phyloP scores from a whole-genome alignment of 1,140 invertebrate species.

The Orussus abietinus region DNA sequence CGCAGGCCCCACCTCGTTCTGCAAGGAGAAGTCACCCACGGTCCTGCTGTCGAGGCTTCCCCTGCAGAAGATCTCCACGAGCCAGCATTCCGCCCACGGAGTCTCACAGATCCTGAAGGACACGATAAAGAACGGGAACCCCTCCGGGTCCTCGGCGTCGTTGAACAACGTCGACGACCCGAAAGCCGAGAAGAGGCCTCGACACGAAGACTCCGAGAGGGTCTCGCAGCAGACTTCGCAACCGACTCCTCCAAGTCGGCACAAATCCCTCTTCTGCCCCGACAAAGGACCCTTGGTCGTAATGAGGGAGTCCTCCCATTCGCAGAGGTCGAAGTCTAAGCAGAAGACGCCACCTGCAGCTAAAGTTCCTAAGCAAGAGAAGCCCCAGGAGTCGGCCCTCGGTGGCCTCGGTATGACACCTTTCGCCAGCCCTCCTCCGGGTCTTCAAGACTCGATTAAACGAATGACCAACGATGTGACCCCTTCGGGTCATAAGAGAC shows the following conservation, averaged over 20 bases:
- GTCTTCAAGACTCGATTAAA: conserved; percentile 23
- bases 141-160: conserved; percentile 18
- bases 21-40: conserved; percentile 29
- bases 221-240: conserved; percentile 18
- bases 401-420: conserved; percentile 22
- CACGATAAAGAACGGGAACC: conserved; percentile 38
- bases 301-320: conserved; percentile 24
- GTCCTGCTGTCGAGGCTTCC: conserved; percentile 10
- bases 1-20: conserved; percentile 20
- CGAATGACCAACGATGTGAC: conserved; percentile 17
- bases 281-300: conserved; percentile 44
- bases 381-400: conserved; percentile 20
- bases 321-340: conserved; percentile 34
- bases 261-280: conserved; percentile 54
- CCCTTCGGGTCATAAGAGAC: conserved; percentile 23
- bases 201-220: conserved; percentile 21
- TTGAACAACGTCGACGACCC: conserved; percentile 30
- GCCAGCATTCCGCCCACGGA: conserved; percentile 23
- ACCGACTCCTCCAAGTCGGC: conserved; percentile 22
- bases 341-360: conserved; percentile 36
- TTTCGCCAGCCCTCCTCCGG: conserved; percentile 30
- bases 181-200: conserved; percentile 30
- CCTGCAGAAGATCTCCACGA: conserved; percentile 2
- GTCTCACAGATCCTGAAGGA: conserved; percentile 36
- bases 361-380: conserved; percentile 32